These are phyloP conservation scores for Stichopus horrens DNA, from an alignment of 53 echinoderm and acorn worm genomes.

Conservation along the genomic window DNA sequence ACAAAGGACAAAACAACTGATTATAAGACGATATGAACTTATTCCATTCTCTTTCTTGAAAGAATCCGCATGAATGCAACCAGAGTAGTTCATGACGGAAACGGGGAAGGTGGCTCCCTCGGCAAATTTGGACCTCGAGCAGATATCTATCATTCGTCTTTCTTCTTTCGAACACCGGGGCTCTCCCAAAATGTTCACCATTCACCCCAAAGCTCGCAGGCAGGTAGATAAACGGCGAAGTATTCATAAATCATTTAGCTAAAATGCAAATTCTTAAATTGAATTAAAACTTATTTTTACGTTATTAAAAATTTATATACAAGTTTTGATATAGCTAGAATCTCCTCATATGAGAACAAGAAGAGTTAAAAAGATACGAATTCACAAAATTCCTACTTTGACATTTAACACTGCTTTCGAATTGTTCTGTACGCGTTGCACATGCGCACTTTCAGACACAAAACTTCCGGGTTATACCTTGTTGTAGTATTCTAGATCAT, in stretches of 20 bases:
- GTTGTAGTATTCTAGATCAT: not conserved
- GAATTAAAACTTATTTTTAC: not conserved
- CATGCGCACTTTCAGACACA: slow-evolving; percentile 4
- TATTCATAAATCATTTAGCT: not conserved
- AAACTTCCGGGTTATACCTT: slow-evolving; percentile 37
- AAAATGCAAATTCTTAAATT: not conserved
- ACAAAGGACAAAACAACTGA: slow-evolving; percentile 90
- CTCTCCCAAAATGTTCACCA: slow-evolving; percentile 45
- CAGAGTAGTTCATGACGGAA: slow-evolving; percentile 92
- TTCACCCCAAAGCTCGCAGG: not conserved
- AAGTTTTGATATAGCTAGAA: not conserved
- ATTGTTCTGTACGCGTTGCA: slow-evolving; percentile 13
- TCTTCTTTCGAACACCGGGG: slow-evolving; percentile 34
- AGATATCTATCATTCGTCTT: slow-evolving; percentile 31
- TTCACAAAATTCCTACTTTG: slow-evolving; percentile 3
- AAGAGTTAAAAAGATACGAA: not conserved
- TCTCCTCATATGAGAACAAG: not conserved
- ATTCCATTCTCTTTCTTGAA: slow-evolving; percentile 96
- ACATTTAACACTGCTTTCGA: not conserved
- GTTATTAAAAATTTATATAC: not conserved
- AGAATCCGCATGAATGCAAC: slow-evolving; percentile 91
- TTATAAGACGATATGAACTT: slow-evolving; percentile 79
- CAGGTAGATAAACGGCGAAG: not conserved
- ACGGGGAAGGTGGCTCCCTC: slow-evolving; percentile 35
- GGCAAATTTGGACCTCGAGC: not conserved